A percentile compares a stretch with the other conserved stretches of the same genome.
Evolutionary conservation across 1,140 invertebrate genomes (phyloP).

Genomic region (Asbolus verrucosus): DNA sequence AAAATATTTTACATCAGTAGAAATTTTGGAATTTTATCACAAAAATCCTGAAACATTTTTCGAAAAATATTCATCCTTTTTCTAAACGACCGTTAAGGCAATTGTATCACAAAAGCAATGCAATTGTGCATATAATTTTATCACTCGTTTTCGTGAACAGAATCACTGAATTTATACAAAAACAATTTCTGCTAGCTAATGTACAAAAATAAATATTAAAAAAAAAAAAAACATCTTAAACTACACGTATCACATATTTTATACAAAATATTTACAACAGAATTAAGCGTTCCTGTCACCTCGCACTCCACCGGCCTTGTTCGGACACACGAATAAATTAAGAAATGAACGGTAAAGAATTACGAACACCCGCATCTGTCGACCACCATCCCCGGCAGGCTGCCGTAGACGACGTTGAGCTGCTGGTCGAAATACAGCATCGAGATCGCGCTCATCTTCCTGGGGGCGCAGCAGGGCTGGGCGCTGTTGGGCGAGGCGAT

Average conservation of each 20-base stretch:
- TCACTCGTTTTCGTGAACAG: slow-evolving; percentile 26
- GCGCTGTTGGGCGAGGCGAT: slow-evolving; percentile 76
- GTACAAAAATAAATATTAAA: slow-evolving; percentile 53
- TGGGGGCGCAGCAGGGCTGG: slow-evolving; percentile 90
- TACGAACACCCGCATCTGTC: slow-evolving; percentile 93
- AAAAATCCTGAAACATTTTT: slow-evolving; percentile 25
- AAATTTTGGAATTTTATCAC: slow-evolving; percentile 45
- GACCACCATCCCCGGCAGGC: slow-evolving; percentile 92
- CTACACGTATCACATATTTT: slow-evolving; percentile 51
- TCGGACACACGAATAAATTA: slow-evolving; percentile 29
- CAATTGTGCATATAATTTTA: slow-evolving; percentile 41
- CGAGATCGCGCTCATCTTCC: slow-evolving; percentile 89
- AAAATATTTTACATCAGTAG: slow-evolving; percentile 41
- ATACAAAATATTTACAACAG: slow-evolving; percentile 51
- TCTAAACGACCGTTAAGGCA: too few species aligned
- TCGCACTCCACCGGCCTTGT: neutral
- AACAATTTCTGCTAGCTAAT: slow-evolving; percentile 36
- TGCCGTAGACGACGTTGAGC: slow-evolving; percentile 88
- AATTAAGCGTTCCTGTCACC: slow-evolving; percentile 7
- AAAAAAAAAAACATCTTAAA: slow-evolving; percentile 37
- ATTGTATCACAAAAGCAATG: slow-evolving; percentile 49
- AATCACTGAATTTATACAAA: slow-evolving; percentile 18
- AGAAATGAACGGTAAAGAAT: slow-evolving; percentile 42
- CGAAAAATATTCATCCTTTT: slow-evolving; percentile 43
- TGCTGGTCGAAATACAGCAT: slow-evolving; percentile 94